These are phyloP conservation scores for Eretmocerus hayati DNA, from an alignment of 2,888 invertebrate genomes.

Conservation along the genomic window DNA sequence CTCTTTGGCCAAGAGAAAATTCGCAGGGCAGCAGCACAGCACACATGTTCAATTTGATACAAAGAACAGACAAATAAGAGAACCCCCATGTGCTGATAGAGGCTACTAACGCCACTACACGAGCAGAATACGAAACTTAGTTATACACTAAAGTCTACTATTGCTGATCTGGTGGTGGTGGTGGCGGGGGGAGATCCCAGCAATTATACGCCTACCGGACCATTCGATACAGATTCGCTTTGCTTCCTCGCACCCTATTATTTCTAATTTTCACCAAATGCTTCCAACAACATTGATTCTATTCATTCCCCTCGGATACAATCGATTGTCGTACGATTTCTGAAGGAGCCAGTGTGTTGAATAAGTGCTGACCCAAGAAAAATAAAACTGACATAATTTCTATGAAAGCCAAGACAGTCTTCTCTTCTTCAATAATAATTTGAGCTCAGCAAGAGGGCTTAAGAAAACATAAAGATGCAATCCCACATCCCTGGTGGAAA, in stretches of 20 bases:
- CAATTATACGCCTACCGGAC: neutral
- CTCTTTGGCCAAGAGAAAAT: constrained; percentile 17
- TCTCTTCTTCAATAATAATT: too few relatives aligned
- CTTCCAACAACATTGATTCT: neutral
- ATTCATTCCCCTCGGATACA: too few relatives aligned
- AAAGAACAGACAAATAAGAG: constrained; percentile 18
- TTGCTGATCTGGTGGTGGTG: neutral
- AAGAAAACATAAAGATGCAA: too few relatives aligned
- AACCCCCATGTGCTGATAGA: neutral
- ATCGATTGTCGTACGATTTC: too few relatives aligned
- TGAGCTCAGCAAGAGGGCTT: too few relatives aligned
- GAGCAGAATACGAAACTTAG: constrained; percentile 5
- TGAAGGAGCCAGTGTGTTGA: too few relatives aligned
- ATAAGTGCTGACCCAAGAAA: too few relatives aligned
- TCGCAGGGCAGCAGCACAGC: constrained; percentile 8
- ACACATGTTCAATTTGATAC: constrained; percentile 21
- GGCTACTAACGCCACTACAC: neutral
- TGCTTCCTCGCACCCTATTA: neutral
- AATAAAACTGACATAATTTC: too few relatives aligned
- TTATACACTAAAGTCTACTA: too few relatives aligned
- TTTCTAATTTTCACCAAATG: neutral
- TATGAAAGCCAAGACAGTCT: too few relatives aligned
- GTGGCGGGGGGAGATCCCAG: neutral
- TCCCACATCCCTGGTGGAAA: too few relatives aligned
- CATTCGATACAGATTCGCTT: neutral